A percentile compares a stretch with the other conserved stretches of the same genome.
Conservation (phyloP, 1,140 invertebrate genomes). For the Nasonia giraulti region DNA sequence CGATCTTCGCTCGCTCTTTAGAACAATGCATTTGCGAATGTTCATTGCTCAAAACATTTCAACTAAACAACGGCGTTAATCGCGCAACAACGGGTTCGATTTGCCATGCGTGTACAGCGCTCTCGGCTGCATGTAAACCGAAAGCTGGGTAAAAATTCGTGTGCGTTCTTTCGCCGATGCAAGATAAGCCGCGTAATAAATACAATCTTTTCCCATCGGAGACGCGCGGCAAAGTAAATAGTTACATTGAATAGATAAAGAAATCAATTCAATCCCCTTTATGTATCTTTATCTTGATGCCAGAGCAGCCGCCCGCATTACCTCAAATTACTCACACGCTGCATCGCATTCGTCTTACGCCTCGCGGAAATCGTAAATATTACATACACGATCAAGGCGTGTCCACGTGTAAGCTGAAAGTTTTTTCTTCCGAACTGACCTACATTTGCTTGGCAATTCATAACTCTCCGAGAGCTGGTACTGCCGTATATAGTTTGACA, state of each 20-base stretch:
- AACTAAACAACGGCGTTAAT: no score
- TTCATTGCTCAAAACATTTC: no score
- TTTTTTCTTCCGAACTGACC: constrained; percentile 9
- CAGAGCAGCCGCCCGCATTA: neutral
- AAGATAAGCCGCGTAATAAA: constrained; percentile 26
- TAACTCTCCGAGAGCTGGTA: neutral
- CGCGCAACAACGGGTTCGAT: neutral
- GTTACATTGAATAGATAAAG: constrained; percentile 14
- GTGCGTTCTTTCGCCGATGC: neutral
- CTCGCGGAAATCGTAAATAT: constrained; percentile 14
- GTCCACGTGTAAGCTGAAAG: neutral
- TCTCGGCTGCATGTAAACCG: no score
- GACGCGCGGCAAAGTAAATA: constrained; percentile 5
- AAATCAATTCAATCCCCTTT: constrained; percentile 17
- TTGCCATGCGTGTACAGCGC: neutral
- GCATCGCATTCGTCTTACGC: constrained; percentile 18
- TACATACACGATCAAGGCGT: constrained; percentile 27
- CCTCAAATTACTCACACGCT: constrained; percentile 28
- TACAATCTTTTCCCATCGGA: constrained; percentile 15
- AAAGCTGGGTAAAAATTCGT: neutral
- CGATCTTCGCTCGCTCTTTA: no score
- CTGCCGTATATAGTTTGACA: neutral
- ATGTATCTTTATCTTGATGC: constrained; percentile 31
- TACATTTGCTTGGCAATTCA: constrained; percentile 40
- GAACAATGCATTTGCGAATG: no score